Percentiles rank a stretch among this genome's conserved stretches.
Evolutionary conservation across 2,888 invertebrate species (phyloP).

Genomic region (Nemurella pictetii): DNA sequence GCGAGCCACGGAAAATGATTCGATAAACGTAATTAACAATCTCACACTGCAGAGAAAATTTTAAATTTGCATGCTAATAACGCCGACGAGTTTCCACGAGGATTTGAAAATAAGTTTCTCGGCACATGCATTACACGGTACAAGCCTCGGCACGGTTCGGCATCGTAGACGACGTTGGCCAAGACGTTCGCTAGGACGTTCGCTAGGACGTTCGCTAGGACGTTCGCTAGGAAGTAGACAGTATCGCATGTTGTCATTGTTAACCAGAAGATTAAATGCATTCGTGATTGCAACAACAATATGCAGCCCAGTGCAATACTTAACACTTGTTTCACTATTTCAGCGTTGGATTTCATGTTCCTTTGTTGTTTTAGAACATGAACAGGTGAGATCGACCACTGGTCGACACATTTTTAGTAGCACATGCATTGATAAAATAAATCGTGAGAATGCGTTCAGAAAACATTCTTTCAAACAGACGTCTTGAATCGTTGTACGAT

Average conservation of each 20-base stretch:
- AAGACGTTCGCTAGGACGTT: too few relatives aligned
- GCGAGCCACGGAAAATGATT: neutral
- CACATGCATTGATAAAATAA: neutral
- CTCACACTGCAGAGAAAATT: neutral
- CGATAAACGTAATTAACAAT: neutral
- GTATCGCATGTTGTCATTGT: neutral
- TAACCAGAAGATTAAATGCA: neutral
- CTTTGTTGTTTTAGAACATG: neutral
- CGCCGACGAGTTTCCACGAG: neutral
- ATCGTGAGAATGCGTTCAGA: neutral
- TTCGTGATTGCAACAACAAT: neutral
- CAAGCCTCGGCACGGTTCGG: too few relatives aligned
- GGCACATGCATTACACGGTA: neutral
- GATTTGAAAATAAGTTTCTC: neutral
- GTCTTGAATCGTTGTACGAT: neutral
- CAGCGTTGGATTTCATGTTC: neutral
- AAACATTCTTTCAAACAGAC: neutral
- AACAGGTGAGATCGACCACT: neutral
- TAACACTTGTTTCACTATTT: neutral
- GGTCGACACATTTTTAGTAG: neutral
- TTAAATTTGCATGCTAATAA: neutral
- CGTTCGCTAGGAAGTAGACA: neutral
- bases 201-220: too few relatives aligned
- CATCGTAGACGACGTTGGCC: too few relatives aligned
- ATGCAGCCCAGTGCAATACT: neutral